A percentile compares a stretch with the other conserved stretches of the same genome.
Evolutionary conservation across 1,140 invertebrate species (phyloP).

Genomic region (Cephus cinctus): DNA sequence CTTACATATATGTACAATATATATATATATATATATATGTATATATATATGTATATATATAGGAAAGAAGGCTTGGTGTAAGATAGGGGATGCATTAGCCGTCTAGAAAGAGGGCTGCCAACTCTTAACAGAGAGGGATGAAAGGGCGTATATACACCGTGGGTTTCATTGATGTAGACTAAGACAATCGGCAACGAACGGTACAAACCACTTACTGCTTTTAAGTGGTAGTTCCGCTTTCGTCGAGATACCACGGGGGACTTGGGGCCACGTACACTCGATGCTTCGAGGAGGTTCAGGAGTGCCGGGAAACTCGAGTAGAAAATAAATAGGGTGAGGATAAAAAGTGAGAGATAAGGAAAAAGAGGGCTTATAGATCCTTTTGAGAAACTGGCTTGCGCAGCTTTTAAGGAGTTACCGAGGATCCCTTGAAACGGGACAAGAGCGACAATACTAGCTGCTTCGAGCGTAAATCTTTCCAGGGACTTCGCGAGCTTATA

Average conservation of each 20-base stretch:
- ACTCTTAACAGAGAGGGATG: conserved; percentile 13
- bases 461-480: too few species aligned
- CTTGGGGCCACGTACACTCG: too few species aligned
- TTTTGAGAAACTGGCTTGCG: too few species aligned
- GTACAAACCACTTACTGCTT: conserved; percentile 30
- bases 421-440: too few species aligned
- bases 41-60: background rate
- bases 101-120: conserved; percentile 19
- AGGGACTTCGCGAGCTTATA: too few species aligned
- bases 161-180: background rate
- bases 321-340: background rate
- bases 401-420: too few species aligned
- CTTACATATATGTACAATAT: background rate
- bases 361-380: too few species aligned
- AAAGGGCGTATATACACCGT: background rate
- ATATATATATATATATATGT: background rate
- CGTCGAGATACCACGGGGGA: conserved; percentile 1
- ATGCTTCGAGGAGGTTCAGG: background rate
- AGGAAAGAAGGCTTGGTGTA: background rate
- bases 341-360: conserved; percentile 10
- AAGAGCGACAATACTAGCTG: too few species aligned
- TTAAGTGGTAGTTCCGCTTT: conserved; percentile 26
- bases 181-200: conserved; percentile 27
- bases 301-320: background rate
- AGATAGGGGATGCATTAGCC: conserved; percentile 30